Conservation (phyloP, 2,113 vertebrate genomes). For the Mustelus asterias region DNA sequence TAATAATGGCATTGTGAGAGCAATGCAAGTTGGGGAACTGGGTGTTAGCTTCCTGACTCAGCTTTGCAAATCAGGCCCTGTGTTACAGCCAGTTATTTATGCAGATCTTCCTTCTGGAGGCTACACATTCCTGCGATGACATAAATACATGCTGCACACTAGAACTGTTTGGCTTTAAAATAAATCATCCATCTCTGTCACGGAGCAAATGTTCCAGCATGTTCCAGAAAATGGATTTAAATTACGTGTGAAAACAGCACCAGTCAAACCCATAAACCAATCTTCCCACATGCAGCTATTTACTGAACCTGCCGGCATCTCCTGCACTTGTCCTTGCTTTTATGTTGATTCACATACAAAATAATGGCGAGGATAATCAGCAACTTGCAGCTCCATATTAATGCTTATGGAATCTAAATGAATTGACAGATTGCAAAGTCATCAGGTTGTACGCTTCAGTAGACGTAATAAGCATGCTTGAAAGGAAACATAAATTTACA, state of each 20-base stretch:
- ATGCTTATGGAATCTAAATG: slow-evolving; percentile 21
- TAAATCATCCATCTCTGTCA: not conserved
- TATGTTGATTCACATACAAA: not conserved
- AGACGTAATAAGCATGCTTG: slow-evolving; percentile 17
- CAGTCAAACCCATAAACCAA: slow-evolving; percentile 11
- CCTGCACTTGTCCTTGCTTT: not conserved
- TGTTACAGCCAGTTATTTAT: not conserved
- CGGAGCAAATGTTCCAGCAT: slow-evolving; percentile 21
- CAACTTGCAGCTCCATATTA: not conserved
- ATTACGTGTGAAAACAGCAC: not conserved
- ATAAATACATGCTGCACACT: not conserved
- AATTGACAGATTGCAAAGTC: slow-evolving; percentile 2
- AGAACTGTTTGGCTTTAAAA: not conserved
- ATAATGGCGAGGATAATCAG: slow-evolving; percentile 11
- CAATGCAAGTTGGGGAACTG: not conserved
- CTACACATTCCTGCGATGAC: not conserved
- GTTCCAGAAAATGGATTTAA: slow-evolving; percentile 22
- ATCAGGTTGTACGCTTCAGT: slow-evolving; percentile 22
- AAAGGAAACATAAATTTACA: slow-evolving; percentile 32
- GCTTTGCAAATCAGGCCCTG: not conserved
- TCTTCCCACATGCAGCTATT: not conserved
- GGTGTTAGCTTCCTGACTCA: not conserved
- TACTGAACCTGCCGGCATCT: not conserved
- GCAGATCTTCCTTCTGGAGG: not conserved
- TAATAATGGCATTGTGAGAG: not conserved